Evolutionary conservation across 2,797 vertebrate species (phyloP), one percentile per base, ranked within the genome.

Genomic region (Bryconaethiops microstoma): DNA sequence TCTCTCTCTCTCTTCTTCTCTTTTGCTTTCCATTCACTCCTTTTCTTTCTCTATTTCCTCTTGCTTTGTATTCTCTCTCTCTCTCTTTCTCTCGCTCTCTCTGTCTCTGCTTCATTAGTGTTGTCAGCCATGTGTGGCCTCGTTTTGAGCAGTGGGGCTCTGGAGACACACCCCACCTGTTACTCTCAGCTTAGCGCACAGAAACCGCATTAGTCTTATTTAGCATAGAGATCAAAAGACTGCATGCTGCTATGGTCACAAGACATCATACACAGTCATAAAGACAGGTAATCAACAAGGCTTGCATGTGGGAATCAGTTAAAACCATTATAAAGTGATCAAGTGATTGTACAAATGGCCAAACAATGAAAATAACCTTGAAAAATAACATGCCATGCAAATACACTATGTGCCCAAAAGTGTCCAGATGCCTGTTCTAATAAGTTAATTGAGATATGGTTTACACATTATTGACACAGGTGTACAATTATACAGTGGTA

Each of bases 11-110:
- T n/a, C 35, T 45, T 45, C 42, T 9, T 45, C 10, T 45, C 55
- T n/a, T 19, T 42, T 40, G 45, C 7, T 13, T 52, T 13, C 69
- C 0, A 1, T 78, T 45, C 57, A 48, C 23, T 16, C 63, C 21
- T 35, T 2, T 35, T 35, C 10, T 55, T 5, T 45, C 60, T 60
- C 54, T 81, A n/a, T 59, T 50, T 17, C 7, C 45, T 25, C 69
- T 1, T 0, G 73, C 64, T 63, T 17, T n/a, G 8, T 23, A 7
- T 0, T 42, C 5, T 64, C 7, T 50, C 48, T 63, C 57, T 67
- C 62, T 89, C 85, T 92, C 82, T 89, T 67, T 88, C 21, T 39
- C 87, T 57, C 23, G 29, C 5, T 83, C 29, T 57, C 21, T 69
- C 62, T 42, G 64, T 73, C 63, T 68, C 45, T 82, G 76, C 76